Conservation (phyloP, 2,888 invertebrate genomes). For the Cephus nigrinus region DNA sequence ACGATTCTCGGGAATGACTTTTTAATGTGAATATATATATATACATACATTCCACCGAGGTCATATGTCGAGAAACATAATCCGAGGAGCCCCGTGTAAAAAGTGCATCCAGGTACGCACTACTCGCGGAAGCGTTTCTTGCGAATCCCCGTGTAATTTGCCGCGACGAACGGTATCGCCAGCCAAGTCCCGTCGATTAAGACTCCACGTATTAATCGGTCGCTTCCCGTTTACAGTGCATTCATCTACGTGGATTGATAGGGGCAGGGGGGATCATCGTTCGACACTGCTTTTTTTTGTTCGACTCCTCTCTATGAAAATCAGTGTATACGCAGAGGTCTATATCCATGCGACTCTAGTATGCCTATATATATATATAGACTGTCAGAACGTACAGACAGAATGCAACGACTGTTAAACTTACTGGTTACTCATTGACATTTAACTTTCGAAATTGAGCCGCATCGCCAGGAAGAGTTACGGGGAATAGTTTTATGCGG, state of each 20-base stretch:
- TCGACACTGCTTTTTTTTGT: neutral
- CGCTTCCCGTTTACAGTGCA: neutral
- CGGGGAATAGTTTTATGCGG: slow-evolving; percentile 18
- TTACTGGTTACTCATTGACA: slow-evolving; percentile 47
- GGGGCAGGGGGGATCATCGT: neutral
- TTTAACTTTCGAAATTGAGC: slow-evolving; percentile 62
- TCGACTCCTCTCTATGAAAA: neutral
- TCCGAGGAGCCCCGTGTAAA: neutral
- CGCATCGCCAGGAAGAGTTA: slow-evolving; percentile 10
- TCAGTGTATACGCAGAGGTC: neutral
- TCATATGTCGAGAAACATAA: neutral
- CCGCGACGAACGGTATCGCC: neutral
- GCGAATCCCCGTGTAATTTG: neutral
- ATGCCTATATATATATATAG: too few relatives aligned
- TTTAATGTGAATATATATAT: neutral
- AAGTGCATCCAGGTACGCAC: neutral
- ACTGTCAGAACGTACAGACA: neutral
- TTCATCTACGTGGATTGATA: neutral
- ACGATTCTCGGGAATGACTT: neutral
- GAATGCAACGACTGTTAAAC: neutral
- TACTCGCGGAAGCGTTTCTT: neutral
- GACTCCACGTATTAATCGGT: neutral
- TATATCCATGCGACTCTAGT: too few relatives aligned
- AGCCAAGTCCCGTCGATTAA: neutral
- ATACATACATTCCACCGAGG: neutral